Evolutionary conservation across 2,888 invertebrate genomes (phyloP), one percentile per base, ranked within the genome.

Genomic region (Andrena minutula): DNA sequence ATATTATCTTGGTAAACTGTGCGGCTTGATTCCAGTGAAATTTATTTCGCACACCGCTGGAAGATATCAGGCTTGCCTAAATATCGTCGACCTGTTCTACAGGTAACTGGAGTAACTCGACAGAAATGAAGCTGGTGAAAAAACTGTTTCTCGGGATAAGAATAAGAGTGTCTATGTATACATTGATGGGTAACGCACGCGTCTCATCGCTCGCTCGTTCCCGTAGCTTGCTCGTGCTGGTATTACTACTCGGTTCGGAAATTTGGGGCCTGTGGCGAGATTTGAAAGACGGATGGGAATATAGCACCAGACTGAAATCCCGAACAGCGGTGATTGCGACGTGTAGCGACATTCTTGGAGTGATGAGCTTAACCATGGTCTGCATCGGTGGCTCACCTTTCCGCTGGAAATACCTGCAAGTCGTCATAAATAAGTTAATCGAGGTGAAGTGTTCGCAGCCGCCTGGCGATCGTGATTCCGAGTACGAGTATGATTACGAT

Each of bases 281-380:
- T 88, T 94, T 95, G 72, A 94, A 94, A 61, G 94, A 95, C 1
- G 95, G 95, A 6, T 94, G 95, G 88, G 94, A 94, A 76, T 80
- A 94, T 78, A 95, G 95, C 2, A 95, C 95, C 26, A 94, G 95
- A 26, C 94, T 96, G 94, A 94, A 95, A 6, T 95, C 95, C 2
- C 94, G 94, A 53, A 95, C 95, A 90, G 95, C 95, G 0, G 94
- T 95, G 75, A 95, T 95, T 35, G 95, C 95, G 61, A 95, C 95
- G 0, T 94, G 95, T 23, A 95, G 95, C 79, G 96, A 96, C 83
- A 95, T 95, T 10, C 86, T 95, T 26, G 95, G 95, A 0, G 95
- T 95, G n/a, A 95, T 94, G 41, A 92, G 94, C 30, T 94, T 95
- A 0, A 95, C 95, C 0, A 94, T 94, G 2, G 94, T 95, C 0